Evolutionary conservation across 1,140 invertebrate species (phyloP).

Genomic region (Drosophila elegans): DNA sequence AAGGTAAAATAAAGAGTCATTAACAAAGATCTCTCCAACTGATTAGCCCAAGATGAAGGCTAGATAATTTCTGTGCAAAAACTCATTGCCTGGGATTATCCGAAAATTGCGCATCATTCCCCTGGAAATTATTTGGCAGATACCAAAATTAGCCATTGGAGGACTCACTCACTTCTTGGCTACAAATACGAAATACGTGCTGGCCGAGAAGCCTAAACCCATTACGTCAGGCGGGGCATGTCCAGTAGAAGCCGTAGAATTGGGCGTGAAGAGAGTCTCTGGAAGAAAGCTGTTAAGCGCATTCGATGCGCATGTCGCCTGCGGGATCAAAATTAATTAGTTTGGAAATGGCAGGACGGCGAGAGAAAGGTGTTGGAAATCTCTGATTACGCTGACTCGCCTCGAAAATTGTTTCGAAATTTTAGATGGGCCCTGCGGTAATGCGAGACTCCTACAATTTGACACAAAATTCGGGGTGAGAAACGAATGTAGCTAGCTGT

Average conservation of each 20-base stretch:
- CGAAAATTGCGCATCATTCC: conserved; percentile 30
- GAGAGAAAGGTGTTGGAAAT: conserved; percentile 77
- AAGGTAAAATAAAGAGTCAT: background rate
- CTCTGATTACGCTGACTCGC: conserved; percentile 63
- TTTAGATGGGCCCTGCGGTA: conserved; percentile 57
- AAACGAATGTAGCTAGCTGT: background rate
- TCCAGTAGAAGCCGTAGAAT: conserved; percentile 22
- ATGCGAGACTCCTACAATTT: conserved; percentile 60
- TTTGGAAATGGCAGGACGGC: conserved; percentile 27
- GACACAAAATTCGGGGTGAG: conserved; percentile 27
- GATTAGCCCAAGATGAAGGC: conserved; percentile 3
- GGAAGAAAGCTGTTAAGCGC: conserved; percentile 74
- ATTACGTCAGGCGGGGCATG: conserved; percentile 67
- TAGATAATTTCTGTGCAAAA: background rate
- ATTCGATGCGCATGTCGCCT: conserved; percentile 70
- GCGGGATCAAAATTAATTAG: conserved; percentile 63
- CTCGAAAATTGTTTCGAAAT: conserved; percentile 46
- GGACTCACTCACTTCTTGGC: too few relatives aligned
- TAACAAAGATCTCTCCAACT: background rate
- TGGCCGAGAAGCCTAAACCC: conserved; percentile 36
- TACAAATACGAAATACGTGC: conserved; percentile 41
- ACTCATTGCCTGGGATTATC: conserved; percentile 24
- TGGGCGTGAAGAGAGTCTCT: conserved; percentile 17
- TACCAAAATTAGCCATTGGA: conserved; percentile 13
- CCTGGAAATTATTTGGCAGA: background rate